Base-by-base conservation (phyloP, 2,888 invertebrate species). In the Apoda limacodes region DNA sequence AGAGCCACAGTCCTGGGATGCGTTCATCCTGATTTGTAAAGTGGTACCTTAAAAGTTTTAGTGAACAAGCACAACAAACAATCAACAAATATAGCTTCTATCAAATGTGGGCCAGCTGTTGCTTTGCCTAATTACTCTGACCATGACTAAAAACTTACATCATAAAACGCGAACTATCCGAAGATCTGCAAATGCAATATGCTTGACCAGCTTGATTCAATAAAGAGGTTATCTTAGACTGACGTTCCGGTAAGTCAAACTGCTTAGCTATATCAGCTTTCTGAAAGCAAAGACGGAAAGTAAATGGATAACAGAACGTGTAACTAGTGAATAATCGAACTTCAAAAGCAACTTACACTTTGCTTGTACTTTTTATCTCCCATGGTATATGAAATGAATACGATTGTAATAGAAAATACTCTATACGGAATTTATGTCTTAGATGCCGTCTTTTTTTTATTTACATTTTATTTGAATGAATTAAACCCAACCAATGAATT, bases 111-210 rank as follows among this genome's bases (percentile, higher is more conserved):
- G 25, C 10, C 20, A 11, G 13, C 32, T 22, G 27, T 7, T n/a
- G 5, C 9, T 13, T 22, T 9, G 13, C n/a, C n/a, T n/a, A n/a
- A n/a, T n/a, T n/a, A n/a, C n/a, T n/a, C n/a, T n/a, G n/a, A n/a
- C n/a, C n/a, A n/a, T n/a, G n/a, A 2, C 13, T 5, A 2, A 5
- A 29, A 35, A 71, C 86, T 83, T 70, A 93, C 92, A 98, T 98
- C 98, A 98, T 98, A 69, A 98, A 98, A 27, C 96, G 83, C 2
- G 92, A 93, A 45, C 94, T 93, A 60, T 98, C 97, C 0, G 95
- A 92, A 5, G 95, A 92, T 23, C 96, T 85, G 60, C 98, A 98
- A 48, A 98, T 91, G 61, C 98, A 98, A 63, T 98, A 98, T 0
- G 92, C 92, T 71, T 93, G 92, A 4, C 93, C 93, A 59, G 93